Conservation (phyloP, 2,888 invertebrate genomes). For the Dasysyrphus tricinctus region DNA sequence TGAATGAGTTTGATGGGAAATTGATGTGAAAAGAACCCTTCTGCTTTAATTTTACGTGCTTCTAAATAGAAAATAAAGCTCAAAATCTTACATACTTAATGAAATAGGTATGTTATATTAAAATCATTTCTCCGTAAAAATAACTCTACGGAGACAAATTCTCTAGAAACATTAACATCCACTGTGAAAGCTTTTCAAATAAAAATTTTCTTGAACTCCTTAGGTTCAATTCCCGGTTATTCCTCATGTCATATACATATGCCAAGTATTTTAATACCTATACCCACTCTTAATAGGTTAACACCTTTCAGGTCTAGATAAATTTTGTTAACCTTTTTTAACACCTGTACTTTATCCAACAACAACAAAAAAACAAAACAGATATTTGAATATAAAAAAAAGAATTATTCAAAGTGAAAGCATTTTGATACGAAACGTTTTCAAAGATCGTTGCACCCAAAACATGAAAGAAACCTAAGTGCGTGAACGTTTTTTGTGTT, state of each 20-base stretch:
- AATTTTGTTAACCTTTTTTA: constrained; percentile 10
- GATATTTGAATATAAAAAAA: not conserved
- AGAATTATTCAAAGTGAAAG: constrained; percentile 41
- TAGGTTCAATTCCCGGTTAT: not conserved
- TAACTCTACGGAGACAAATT: no score
- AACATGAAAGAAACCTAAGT: constrained; percentile 30
- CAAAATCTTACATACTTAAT: not conserved
- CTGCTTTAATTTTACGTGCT: not conserved
- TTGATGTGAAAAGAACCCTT: not conserved
- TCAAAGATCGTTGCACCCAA: constrained; percentile 52
- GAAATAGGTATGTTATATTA: not conserved
- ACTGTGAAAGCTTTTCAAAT: not conserved
- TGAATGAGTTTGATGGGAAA: not conserved
- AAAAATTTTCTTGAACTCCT: not conserved
- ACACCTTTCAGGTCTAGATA: constrained; percentile 8
- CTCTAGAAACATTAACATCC: no score
- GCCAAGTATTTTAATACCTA: not conserved
- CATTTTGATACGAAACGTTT: constrained; percentile 37
- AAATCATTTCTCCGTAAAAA: no score
- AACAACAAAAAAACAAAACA: not conserved
- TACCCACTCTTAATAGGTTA: constrained; percentile 18
- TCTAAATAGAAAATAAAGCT: not conserved
- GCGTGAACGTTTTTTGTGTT: constrained; percentile 23
- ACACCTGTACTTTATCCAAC: constrained; percentile 13
- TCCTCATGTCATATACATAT: not conserved